These are phyloP conservation scores for Tetragnatha montana DNA, from an alignment of 2,888 invertebrate species.

Conservation along the genomic window DNA sequence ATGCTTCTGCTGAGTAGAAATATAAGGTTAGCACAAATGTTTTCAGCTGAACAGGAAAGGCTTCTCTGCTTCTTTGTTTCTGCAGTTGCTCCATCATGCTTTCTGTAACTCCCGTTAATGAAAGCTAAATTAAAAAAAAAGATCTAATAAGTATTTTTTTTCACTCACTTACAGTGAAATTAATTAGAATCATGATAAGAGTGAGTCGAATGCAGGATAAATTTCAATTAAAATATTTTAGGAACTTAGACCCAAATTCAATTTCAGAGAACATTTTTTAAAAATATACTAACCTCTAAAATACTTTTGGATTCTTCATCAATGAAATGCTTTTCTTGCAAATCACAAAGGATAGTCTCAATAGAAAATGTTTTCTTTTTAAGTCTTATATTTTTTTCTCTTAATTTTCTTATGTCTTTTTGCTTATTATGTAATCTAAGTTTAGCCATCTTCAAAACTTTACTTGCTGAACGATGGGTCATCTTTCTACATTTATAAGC, in stretches of 20 bases:
- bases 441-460: background rate
- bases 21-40: conserved; percentile 26
- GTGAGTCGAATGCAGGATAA: no score
- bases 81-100: background rate
- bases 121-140: background rate
- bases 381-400: background rate
- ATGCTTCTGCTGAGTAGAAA: conserved; percentile 10
- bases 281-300: no score
- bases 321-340: no score
- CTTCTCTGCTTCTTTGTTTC: background rate
- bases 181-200: no score
- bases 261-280: no score
- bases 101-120: background rate
- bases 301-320: no score
- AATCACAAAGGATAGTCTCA: no score
- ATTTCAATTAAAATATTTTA: no score
- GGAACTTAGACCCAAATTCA: no score
- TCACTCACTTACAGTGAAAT: background rate
- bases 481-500: background rate
- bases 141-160: background rate
- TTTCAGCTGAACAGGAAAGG: background rate
- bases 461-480: background rate
- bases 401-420: background rate
- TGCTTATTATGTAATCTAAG: background rate
- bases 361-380: background rate